phyloP scores from a whole-genome alignment of 2,113 vertebrate species.

The Tupaia chinensis region DNA sequence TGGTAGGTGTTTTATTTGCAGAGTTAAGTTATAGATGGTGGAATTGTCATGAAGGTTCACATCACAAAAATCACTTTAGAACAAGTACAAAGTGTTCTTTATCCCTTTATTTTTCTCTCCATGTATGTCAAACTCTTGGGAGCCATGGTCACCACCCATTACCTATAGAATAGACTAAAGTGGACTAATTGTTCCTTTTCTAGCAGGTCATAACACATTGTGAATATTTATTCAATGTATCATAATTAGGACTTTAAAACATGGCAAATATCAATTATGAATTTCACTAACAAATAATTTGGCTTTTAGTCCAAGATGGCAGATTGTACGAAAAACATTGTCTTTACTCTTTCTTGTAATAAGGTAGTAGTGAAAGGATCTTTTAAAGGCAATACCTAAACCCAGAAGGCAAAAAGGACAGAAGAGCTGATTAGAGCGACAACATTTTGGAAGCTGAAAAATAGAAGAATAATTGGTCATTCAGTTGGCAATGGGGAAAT shows the following conservation, averaged over 20 bases:
- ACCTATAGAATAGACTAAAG: background rate
- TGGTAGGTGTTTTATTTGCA: slow-evolving; percentile 32
- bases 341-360: background rate
- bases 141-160: background rate
- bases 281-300: slow-evolving; percentile 4
- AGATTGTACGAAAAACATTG: background rate
- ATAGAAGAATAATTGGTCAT: background rate
- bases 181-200: background rate
- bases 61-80: background rate
- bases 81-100: background rate
- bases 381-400: background rate
- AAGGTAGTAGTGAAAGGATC: background rate
- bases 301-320: slow-evolving; percentile 2
- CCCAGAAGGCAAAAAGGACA: background rate
- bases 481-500: background rate
- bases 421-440: background rate
- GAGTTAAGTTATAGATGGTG: slow-evolving; percentile 20
- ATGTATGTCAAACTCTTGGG: background rate
- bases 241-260: slow-evolving; percentile 28
- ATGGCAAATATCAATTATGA: background rate
- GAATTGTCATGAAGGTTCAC: background rate
- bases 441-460: slow-evolving; percentile 35
- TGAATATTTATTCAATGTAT: slow-evolving; percentile 30
- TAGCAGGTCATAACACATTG: slow-evolving; percentile 37
- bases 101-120: background rate